These are phyloP conservation scores for Atta cephalotes DNA, from an alignment of 1,140 invertebrate genomes.

Conservation along the genomic window DNA sequence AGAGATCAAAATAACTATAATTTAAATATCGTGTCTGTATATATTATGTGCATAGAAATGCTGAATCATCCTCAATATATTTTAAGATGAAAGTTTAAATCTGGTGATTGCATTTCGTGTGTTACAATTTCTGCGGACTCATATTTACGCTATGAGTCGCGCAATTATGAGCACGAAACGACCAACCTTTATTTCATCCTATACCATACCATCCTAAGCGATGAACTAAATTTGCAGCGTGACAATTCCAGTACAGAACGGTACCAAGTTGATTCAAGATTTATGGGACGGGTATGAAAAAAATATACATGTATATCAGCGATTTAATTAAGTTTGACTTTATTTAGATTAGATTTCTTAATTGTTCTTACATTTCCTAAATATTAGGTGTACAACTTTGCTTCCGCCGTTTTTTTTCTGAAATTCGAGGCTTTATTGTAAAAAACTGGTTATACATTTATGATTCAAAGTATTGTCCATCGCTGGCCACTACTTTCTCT, in stretches of 20 bases:
- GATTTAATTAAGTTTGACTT: not conserved
- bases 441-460: no score
- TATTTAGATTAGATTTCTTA: not conserved
- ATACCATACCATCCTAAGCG: conserved; percentile 20
- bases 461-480: no score
- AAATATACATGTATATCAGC: not conserved
- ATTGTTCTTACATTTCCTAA: not conserved
- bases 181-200: conserved; percentile 35
- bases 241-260: conserved; percentile 49
- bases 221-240: conserved; percentile 35
- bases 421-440: no score
- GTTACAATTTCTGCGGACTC: conserved; percentile 45
- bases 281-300: not conserved
- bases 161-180: conserved; percentile 57
- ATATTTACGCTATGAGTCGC: conserved; percentile 37
- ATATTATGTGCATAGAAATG: not conserved
- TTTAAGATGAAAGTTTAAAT: conserved; percentile 43
- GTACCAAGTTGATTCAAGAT: conserved; percentile 26
- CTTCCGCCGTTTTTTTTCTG: no score
- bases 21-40: conserved; percentile 16
- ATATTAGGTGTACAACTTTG: no score
- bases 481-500: no score
- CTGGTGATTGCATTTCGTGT: conserved; percentile 27
- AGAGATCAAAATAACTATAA: not conserved
- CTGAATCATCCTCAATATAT: conserved; percentile 18